Conservation (phyloP, 2,113 vertebrate species). For the Brachypodius melanocephalos region DNA sequence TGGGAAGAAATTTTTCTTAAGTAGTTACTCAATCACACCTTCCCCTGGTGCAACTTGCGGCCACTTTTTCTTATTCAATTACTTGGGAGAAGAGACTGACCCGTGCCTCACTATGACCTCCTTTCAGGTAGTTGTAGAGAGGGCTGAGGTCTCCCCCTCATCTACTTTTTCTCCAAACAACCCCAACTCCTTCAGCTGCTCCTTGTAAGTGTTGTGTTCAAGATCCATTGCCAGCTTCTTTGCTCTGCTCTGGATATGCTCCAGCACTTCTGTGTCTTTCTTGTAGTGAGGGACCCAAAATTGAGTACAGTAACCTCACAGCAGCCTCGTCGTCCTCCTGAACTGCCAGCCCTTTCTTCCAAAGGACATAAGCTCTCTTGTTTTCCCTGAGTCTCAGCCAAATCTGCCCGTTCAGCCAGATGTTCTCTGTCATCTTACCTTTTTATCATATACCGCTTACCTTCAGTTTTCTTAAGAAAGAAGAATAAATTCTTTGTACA, state of each 20-base stretch:
- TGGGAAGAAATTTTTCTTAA: background rate
- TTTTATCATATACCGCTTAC: background rate
- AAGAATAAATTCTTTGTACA: background rate
- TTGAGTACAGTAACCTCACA: background rate
- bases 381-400: background rate
- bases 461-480: background rate
- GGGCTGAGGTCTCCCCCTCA: too few relatives aligned
- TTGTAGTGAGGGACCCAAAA: background rate
- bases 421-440: background rate
- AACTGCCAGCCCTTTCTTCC: background rate
- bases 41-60: background rate
- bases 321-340: background rate
- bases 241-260: background rate
- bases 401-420: background rate
- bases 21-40: background rate
- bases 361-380: background rate
- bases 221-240: background rate
- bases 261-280: background rate
- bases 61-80: background rate
- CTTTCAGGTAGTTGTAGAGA: background rate
- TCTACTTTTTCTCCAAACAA: background rate
- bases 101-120: background rate
- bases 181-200: background rate
- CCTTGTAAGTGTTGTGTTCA: background rate
- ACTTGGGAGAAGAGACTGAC: accelerated